Evolutionary conservation across 2,888 invertebrate genomes (phyloP).

Genomic region (Eutolmus rufibarbis): DNA sequence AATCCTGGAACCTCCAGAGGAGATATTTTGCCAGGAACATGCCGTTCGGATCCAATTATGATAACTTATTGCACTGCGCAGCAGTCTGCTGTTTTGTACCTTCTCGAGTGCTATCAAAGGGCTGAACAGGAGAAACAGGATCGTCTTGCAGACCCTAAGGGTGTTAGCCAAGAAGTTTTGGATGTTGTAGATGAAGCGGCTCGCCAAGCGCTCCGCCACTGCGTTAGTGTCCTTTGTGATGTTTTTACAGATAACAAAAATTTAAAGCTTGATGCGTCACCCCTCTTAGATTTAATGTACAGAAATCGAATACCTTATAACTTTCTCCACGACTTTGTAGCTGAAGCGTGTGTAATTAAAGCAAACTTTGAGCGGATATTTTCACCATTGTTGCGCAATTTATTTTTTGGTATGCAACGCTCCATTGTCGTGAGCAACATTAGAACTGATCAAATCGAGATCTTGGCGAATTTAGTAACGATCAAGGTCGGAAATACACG

Average conservation of each 20-base stretch:
- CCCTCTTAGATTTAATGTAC: slow-evolving; percentile 68
- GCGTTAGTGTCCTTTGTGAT: slow-evolving; percentile 67
- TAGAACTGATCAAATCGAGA: slow-evolving; percentile 73
- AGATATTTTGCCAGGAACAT: slow-evolving; percentile 47
- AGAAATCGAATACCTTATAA: slow-evolving; percentile 69
- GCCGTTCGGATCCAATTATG: slow-evolving; percentile 47
- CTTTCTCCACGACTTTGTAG: slow-evolving; percentile 69
- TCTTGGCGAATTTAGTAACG: slow-evolving; percentile 81
- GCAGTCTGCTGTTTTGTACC: slow-evolving; percentile 57
- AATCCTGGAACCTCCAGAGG: neutral
- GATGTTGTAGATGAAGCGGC: slow-evolving; percentile 35
- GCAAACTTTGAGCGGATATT: slow-evolving; percentile 58
- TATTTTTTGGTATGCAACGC: slow-evolving; percentile 62
- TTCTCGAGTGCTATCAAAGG: slow-evolving; percentile 57
- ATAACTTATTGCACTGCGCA: slow-evolving; percentile 52
- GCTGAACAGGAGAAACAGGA: slow-evolving; percentile 50
- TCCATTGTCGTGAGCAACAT: slow-evolving; percentile 47
- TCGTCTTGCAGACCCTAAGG: slow-evolving; percentile 54
- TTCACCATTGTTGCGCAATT: slow-evolving; percentile 57
- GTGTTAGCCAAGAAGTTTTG: slow-evolving; percentile 48
- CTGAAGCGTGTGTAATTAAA: slow-evolving; percentile 64
- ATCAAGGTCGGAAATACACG: slow-evolving; percentile 76
- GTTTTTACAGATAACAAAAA: slow-evolving; percentile 56
- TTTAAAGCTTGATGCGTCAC: slow-evolving; percentile 61
- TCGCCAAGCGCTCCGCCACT: slow-evolving; percentile 63